Percentiles rank a stretch among this genome's conserved stretches.
These are phyloP conservation scores for Eurytoma californica DNA, from an alignment of 2,888 invertebrate genomes.

Conservation along the genomic window DNA sequence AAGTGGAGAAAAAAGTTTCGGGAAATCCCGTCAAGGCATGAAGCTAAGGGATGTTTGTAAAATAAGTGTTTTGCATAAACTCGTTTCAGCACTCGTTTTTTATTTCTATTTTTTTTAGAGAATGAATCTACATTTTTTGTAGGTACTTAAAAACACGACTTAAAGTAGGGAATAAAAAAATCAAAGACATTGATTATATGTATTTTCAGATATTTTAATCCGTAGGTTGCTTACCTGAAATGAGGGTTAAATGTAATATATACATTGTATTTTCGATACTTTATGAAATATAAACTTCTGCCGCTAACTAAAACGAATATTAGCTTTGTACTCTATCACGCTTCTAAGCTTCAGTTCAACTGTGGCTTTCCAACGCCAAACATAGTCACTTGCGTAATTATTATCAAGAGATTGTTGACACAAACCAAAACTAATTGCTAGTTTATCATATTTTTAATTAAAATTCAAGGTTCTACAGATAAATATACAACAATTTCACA, in stretches of 20 bases:
- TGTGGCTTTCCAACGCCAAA: conserved; percentile 15
- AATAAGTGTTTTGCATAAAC: too few species aligned
- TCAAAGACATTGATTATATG: neutral
- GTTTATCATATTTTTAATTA: neutral
- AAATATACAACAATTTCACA: too few species aligned
- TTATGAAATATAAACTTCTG: neutral
- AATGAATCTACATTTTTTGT: too few species aligned
- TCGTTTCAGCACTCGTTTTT: too few species aligned
- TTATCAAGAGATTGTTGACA: conserved; percentile 29
- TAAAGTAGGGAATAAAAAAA: too few species aligned
- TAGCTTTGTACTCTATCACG: conserved; percentile 31
- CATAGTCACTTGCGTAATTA: conserved; percentile 30
- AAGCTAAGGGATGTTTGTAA: neutral
- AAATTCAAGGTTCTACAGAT: neutral
- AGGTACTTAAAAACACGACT: neutral
- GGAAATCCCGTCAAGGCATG: conserved; percentile 10
- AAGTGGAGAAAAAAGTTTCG: conserved; percentile 20
- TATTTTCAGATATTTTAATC: too few species aligned
- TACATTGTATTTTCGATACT: neutral
- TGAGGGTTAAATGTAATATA: neutral
- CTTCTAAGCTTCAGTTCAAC: conserved; percentile 39
- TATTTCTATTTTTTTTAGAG: too few species aligned
- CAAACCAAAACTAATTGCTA: neutral
- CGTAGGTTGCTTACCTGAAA: neutral
- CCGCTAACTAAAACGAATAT: conserved; percentile 7